Evolutionary conservation across 2,888 invertebrate genomes (phyloP).

Genomic region (Creontiades dilutus): DNA sequence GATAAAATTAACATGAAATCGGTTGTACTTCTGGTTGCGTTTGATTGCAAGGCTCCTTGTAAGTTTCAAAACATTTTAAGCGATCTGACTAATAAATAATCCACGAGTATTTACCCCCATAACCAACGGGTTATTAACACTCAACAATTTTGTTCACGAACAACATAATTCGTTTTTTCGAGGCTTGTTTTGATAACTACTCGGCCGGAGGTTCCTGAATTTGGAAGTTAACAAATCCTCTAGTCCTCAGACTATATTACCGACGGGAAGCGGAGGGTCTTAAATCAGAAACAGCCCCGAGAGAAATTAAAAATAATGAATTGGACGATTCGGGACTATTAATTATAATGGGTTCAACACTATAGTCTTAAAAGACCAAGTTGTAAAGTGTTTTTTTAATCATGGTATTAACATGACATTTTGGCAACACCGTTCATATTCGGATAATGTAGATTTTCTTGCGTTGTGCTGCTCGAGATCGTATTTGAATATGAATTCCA

Average conservation of each 20-base stretch:
- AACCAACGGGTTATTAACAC: not conserved
- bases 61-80: no score
- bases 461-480: no score
- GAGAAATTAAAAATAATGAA: constrained; percentile 1
- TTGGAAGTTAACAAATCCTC: not conserved
- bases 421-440: no score
- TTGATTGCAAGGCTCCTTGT: no score
- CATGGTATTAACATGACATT: no score
- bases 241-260: not conserved
- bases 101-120: not conserved
- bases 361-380: not conserved
- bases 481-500: no score
- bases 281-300: not conserved
- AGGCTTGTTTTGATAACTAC: constrained; percentile 50
- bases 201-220: not conserved
- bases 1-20: no score
- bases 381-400: not conserved
- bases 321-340: not conserved
- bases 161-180: constrained; percentile 39
- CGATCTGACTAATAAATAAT: not conserved
- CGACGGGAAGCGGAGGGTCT: not conserved
- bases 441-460: no score
- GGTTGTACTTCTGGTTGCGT: no score
- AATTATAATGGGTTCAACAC: not conserved
- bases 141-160: not conserved